Evolutionary conservation across 2,888 invertebrate genomes (phyloP).

Genomic region (Dynastes grantii): DNA sequence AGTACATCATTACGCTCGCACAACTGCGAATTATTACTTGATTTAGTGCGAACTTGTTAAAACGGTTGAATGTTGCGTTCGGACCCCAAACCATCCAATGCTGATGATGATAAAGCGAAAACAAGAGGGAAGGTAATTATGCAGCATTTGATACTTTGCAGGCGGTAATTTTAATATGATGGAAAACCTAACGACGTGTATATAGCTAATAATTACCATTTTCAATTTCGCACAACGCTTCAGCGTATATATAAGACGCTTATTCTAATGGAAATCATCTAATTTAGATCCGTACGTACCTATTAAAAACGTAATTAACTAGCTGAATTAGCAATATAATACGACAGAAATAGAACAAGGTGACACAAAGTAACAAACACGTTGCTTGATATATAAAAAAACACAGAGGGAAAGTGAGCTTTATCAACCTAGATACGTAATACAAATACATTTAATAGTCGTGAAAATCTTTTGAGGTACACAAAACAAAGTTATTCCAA

Average conservation of each 20-base stretch:
- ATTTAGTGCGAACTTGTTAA: slow-evolving; percentile 24
- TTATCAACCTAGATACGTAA: too few relatives aligned
- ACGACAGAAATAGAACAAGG: too few relatives aligned
- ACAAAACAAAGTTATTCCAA: too few relatives aligned
- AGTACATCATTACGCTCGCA: slow-evolving; percentile 8
- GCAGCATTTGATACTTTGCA: background rate
- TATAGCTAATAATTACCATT: slow-evolving; percentile 1
- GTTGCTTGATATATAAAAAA: too few relatives aligned
- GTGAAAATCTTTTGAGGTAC: too few relatives aligned
- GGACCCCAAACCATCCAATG: background rate
- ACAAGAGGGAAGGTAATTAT: slow-evolving; percentile 23
- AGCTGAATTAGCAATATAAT: too few relatives aligned
- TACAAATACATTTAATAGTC: too few relatives aligned
- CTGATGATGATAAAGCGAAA: background rate
- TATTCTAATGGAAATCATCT: too few relatives aligned
- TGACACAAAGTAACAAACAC: too few relatives aligned
- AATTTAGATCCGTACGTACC: too few relatives aligned
- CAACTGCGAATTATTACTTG: slow-evolving; percentile 23
- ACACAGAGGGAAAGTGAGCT: too few relatives aligned
- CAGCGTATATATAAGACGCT: background rate
- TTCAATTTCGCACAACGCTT: background rate
- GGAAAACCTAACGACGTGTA: background rate
- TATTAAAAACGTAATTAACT: background rate
- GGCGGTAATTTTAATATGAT: slow-evolving; percentile 8
- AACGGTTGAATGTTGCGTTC: background rate